Conservation (phyloP, 2,113 vertebrate genomes). For the Peromyscus californicus region DNA sequence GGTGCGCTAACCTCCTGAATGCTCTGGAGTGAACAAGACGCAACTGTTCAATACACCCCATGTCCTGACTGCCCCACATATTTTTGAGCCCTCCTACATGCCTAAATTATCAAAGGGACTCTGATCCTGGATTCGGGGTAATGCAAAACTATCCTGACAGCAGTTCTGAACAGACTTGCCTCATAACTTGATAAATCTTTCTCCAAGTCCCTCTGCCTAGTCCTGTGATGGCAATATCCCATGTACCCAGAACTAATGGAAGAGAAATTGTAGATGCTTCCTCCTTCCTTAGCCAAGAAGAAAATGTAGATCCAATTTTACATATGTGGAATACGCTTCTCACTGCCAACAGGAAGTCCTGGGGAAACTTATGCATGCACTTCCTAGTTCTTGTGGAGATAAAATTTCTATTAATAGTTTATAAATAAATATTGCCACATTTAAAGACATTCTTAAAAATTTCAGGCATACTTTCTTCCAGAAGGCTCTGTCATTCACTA, state of each 20-base stretch:
- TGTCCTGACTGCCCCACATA: not conserved
- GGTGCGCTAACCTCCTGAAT: not conserved
- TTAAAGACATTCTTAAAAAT: not conserved
- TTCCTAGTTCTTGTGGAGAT: not conserved
- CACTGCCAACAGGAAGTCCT: constrained; percentile 1
- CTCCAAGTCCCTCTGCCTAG: not conserved
- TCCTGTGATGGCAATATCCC: not conserved
- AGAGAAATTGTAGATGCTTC: not conserved
- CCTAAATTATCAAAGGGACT: not conserved
- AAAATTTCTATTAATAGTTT: not conserved
- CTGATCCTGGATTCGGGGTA: not conserved
- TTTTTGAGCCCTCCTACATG: not conserved
- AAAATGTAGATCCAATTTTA: constrained; percentile 23
- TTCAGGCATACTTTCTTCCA: not conserved
- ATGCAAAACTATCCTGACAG: not conserved
- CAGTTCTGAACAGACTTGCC: not conserved
- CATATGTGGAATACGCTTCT: not conserved
- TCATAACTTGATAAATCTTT: not conserved
- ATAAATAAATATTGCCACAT: not conserved
- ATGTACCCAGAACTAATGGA: not conserved
- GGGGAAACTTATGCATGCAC: not conserved
- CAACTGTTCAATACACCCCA: not conserved
- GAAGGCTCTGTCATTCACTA: not conserved
- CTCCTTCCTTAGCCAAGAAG: constrained; percentile 1
- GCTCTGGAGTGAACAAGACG: not conserved